Percentiles rank a stretch among this genome's conserved stretches.
phyloP scores from a whole-genome alignment of 2,113 vertebrate species.

The Lynx canadensis region DNA sequence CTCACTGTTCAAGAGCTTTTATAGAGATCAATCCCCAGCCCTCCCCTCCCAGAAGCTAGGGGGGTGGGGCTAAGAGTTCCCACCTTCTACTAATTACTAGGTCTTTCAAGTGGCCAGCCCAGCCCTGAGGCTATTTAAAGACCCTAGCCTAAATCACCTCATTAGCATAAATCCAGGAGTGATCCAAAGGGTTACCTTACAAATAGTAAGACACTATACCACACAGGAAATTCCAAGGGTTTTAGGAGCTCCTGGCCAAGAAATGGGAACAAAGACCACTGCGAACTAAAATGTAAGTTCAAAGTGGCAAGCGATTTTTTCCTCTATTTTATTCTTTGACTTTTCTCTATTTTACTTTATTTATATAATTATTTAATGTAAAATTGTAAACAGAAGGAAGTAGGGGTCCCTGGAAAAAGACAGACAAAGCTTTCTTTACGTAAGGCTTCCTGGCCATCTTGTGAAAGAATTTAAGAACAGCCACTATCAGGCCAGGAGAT shows the following conservation, averaged over 20 bases:
- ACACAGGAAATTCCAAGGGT: neutral
- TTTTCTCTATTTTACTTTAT: neutral
- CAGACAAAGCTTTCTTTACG: neutral
- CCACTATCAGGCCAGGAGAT: neutral
- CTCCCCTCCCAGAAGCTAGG: neutral
- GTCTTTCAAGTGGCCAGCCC: neutral
- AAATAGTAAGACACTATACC: neutral
- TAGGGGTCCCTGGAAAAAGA: neutral
- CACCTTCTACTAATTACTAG: neutral
- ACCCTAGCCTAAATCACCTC: neutral
- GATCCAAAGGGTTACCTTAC: neutral
- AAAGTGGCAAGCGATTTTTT: neutral
- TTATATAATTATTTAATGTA: neutral
- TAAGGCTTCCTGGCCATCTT: neutral
- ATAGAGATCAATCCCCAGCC: neutral
- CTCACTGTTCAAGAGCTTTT: neutral
- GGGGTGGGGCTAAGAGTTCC: neutral
- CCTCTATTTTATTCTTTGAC: neutral
- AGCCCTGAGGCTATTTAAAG: neutral
- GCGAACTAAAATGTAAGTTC: slow-evolving; percentile 1
- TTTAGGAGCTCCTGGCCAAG: neutral
- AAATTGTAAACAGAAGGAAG: neutral
- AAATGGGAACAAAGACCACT: neutral
- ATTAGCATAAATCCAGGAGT: neutral
- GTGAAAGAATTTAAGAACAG: neutral